A percentile compares a stretch with the other conserved stretches of the same genome.
These are phyloP conservation scores for Matsumurasca onukii DNA, from an alignment of 1,140 invertebrate genomes.

Conservation along the genomic window DNA sequence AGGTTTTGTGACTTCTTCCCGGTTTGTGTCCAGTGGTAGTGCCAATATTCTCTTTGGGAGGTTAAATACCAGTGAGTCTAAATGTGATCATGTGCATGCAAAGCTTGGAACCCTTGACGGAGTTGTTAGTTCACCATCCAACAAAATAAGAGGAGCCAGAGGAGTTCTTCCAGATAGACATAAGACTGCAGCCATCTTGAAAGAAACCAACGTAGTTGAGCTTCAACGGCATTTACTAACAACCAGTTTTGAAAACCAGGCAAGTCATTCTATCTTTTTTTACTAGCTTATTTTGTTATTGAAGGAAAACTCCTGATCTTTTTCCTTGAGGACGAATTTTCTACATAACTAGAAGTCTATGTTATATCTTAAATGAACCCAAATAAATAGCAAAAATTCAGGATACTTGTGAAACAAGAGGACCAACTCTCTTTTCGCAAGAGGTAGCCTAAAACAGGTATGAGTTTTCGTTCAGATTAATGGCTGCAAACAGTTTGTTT, in stretches of 20 bases:
- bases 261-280: slow-evolving; percentile 50
- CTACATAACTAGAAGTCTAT: too few species aligned
- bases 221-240: slow-evolving; percentile 80
- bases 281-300: background rate
- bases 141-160: slow-evolving; percentile 35
- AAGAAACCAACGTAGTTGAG: slow-evolving; percentile 76
- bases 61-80: slow-evolving; percentile 15
- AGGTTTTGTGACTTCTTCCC: slow-evolving; percentile 14
- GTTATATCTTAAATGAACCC: too few species aligned
- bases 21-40: slow-evolving; percentile 3
- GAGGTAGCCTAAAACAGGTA: too few species aligned
- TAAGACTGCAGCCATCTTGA: slow-evolving; percentile 78
- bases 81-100: slow-evolving; percentile 14
- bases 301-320: slow-evolving; percentile 15
- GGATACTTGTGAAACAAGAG: too few species aligned
- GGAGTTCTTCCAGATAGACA: slow-evolving; percentile 48
- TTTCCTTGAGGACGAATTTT: too few species aligned
- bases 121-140: slow-evolving; percentile 40
- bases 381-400: too few species aligned
- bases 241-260: slow-evolving; percentile 82
- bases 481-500: too few species aligned
- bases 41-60: background rate
- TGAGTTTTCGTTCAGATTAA: too few species aligned
- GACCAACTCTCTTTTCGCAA: too few species aligned
- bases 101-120: slow-evolving; percentile 43